Percentiles rank a stretch among this genome's conserved stretches.
These are phyloP conservation scores for Schlechtendalia chinensis DNA, from an alignment of 1,140 invertebrate species.

Conservation along the genomic window DNA sequence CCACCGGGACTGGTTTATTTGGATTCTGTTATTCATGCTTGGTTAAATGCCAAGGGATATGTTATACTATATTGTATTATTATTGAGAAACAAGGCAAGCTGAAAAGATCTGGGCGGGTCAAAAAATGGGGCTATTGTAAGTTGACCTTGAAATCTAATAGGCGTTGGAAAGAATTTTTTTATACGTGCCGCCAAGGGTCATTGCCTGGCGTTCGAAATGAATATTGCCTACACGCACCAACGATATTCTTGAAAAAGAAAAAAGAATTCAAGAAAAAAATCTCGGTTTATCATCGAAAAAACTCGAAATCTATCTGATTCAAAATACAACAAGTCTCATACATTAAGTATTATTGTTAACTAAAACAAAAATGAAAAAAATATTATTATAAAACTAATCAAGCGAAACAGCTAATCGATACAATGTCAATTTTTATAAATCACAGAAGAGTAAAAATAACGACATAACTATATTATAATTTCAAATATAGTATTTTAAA, in stretches of 20 bases:
- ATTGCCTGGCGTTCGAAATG: slow-evolving; percentile 16
- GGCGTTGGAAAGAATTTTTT: slow-evolving; percentile 16
- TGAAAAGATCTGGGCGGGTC: slow-evolving; percentile 14
- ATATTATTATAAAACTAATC: background rate
- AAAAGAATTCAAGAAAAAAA: too few species aligned
- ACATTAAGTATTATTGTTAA: background rate
- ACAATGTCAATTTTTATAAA: background rate
- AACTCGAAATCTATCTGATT: background rate
- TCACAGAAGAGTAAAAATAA: background rate
- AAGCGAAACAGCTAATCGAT: background rate
- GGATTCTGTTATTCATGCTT: background rate
- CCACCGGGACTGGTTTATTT: background rate
- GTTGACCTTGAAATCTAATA: slow-evolving; percentile 17
- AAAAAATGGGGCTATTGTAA: slow-evolving; percentile 6
- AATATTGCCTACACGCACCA: background rate
- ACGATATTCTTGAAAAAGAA: background rate
- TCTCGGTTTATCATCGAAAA: background rate
- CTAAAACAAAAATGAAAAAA: background rate
- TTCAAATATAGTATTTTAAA: too few species aligned
- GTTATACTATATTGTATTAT: background rate
- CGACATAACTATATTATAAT: background rate
- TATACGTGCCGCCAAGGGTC: background rate
- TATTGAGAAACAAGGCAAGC: slow-evolving; percentile 11
- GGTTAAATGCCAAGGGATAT: slow-evolving; percentile 6
- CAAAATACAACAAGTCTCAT: background rate